Conservation (phyloP, 2,888 invertebrate species). For the Nycteola revayana region DNA sequence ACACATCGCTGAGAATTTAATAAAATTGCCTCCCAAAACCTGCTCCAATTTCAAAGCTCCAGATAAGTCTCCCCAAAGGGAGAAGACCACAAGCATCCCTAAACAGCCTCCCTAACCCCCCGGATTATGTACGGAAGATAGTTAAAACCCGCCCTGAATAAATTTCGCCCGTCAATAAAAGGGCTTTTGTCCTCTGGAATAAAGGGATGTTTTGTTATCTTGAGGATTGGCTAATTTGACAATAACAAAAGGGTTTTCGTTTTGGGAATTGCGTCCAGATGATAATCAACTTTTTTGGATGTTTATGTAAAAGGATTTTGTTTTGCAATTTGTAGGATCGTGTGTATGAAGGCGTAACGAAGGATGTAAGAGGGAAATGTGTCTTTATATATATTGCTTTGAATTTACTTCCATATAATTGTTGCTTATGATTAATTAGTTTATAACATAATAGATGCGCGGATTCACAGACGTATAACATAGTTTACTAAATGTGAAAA, state of each 20-base stretch:
- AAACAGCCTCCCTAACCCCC: constrained; percentile 36
- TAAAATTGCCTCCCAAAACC: constrained; percentile 27
- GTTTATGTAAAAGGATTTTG: constrained; percentile 42
- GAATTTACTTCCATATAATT: too few species aligned
- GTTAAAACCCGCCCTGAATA: constrained; percentile 76
- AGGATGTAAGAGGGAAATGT: too few species aligned
- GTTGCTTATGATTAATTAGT: too few species aligned
- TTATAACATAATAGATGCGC: too few species aligned
- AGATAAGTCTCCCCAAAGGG: constrained; percentile 44
- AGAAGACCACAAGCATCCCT: constrained; percentile 30
- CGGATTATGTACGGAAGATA: constrained; percentile 74
- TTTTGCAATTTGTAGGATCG: constrained; percentile 43
- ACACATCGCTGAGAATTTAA: constrained; percentile 24
- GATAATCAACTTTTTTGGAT: constrained; percentile 71
- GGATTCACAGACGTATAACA: too few species aligned
- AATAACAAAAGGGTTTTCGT: constrained; percentile 78
- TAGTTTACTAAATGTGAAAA: too few species aligned
- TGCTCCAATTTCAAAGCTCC: constrained; percentile 43
- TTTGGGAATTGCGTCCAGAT: constrained; percentile 67
- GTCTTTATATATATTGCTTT: too few species aligned
- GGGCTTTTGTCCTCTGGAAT: constrained; percentile 69
- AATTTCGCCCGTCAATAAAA: constrained; percentile 76
- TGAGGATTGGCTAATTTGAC: constrained; percentile 82
- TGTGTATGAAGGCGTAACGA: too few species aligned
- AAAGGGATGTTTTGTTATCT: constrained; percentile 81